Evolutionary conservation across 2,113 vertebrate species (phyloP), one percentile per base, ranked within the genome.

Genomic region (Rafetus swinhoei): DNA sequence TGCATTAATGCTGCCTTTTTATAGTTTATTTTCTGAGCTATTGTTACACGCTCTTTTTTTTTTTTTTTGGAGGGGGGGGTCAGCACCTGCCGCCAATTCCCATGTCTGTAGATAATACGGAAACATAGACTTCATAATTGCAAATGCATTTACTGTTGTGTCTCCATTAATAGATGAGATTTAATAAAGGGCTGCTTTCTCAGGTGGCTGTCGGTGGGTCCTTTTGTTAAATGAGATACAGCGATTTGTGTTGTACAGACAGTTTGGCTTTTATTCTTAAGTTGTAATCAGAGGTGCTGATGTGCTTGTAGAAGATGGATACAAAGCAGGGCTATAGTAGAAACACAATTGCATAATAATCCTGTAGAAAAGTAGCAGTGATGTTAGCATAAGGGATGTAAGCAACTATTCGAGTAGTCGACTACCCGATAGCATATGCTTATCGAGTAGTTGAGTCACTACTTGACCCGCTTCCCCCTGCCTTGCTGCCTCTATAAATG

Each of bases 271-370:
- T 88, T 95, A 89, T 89, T 82, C 52, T 81, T 45, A 57, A 93
- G 35, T 84, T 87, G 56, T 87, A 87, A 95, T 95, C 96, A 90
- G 85, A 76, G 86, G 16, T 59, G 9, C 77, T 95, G 90, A 95
- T 82, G 4, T 35, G 65, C 89, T 57, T 81, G 5, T 62, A 90
- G 88, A 79, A 90, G 88, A 79, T 85, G 91, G 85, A 89, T 60
- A 60, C 32, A 54, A 85, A 90, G 29, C 45, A 95, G n/a, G 79
- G 50, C 35, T 94, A 18, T 89, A 92, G 79, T 27, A 81, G 45
- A 85, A 86, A 74, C 62, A 81, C 76, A 90, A 35, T 89, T 85
- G 32, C 59, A 80, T 27, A 79, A 52, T 92, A 77, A 81, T 93
- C 93, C 94, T 93, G 84, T 84, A 27, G 86, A 90, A 83, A 81